Base-by-base conservation (phyloP, 2,888 invertebrate species). In the Digitonthophagus gazella region DNA sequence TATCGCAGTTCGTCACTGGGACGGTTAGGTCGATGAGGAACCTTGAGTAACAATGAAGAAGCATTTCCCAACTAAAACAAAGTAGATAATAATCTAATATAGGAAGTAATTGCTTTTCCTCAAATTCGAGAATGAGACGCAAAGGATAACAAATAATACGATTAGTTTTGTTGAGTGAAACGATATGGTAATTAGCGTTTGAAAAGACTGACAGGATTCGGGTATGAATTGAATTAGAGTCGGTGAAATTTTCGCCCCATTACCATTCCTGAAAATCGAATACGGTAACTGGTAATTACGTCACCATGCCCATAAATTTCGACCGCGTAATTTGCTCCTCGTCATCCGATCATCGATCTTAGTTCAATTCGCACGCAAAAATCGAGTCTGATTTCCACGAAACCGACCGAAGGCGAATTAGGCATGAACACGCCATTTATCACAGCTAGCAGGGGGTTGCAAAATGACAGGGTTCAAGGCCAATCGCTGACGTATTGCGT, bases 291-390 rank as follows among this genome's bases (percentile, higher is more conserved):
- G 58, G 6, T 14, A 18, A 58, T 58, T 58, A 8, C 58, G 18
- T 58, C 58, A 58, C 11, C 58, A 0, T 2, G 11, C 8, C 18
- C 58, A 58, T 58, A 58, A 58, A 58, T 58, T 58, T 58, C 15
- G 18, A 15, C 18, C 8, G 58, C 11, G 18, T 58, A 14, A 58
- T 58, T 58, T 16, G 14, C 18, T 58, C 58, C 8, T 15, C 58
- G 11, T 58, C 58, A 8, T 8, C 11, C 28, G 28, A 8, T 44
- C 28, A 58, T 58, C 58, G 58, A 58, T 58, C 18, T 58, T 14
- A 58, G 18, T 44, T 58, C 58, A 58, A 58, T 58, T 58, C 58
- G 18, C 58, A 58, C 58, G 58, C 58, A 18, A 58, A 18, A 58
- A 18, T 58, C 18, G 16, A 44, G 4, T 58, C 58, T 18, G 58